Conservation (phyloP, 2,888 invertebrate genomes). For the Hedychridium roseum region DNA sequence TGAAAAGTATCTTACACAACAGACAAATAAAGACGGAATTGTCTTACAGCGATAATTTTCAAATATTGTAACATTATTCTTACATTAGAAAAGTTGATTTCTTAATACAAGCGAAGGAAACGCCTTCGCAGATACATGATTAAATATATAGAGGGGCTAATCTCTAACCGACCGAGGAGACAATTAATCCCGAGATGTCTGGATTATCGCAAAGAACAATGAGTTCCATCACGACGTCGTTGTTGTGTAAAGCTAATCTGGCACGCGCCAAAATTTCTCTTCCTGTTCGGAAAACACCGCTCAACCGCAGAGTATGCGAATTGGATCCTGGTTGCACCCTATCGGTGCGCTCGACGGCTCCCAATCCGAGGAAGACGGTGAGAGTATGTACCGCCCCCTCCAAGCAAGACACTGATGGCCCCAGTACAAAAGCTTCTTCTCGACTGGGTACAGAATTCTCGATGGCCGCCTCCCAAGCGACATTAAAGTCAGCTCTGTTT, state of each 20-base stretch:
- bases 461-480: slow-evolving; percentile 75
- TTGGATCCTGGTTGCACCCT: slow-evolving; percentile 83
- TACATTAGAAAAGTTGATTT: slow-evolving; percentile 21
- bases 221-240: slow-evolving; percentile 92
- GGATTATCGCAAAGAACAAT: slow-evolving; percentile 87
- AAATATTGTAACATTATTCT: slow-evolving; percentile 2
- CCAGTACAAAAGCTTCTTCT: slow-evolving; percentile 91
- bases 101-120: slow-evolving; percentile 5
- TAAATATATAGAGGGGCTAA: too few species aligned
- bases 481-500: slow-evolving; percentile 65
- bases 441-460: slow-evolving; percentile 71
- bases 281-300: slow-evolving; percentile 91
- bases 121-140: slow-evolving; percentile 1
- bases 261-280: slow-evolving; percentile 88
- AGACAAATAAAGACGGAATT: too few species aligned
- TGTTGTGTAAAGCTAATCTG: slow-evolving; percentile 79
- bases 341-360: slow-evolving; percentile 85
- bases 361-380: slow-evolving; percentile 82
- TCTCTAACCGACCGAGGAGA: slow-evolving; percentile 82
- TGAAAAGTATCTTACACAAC: too few species aligned
- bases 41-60: too few species aligned
- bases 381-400: slow-evolving; percentile 88
- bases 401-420: slow-evolving; percentile 76
- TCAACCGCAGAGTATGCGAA: slow-evolving; percentile 80
- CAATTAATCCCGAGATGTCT: slow-evolving; percentile 85